A percentile compares a stretch with the other conserved stretches of the same genome.
Conservation (phyloP, 2,797 vertebrate species). For the Onychomys leucogaster region DNA sequence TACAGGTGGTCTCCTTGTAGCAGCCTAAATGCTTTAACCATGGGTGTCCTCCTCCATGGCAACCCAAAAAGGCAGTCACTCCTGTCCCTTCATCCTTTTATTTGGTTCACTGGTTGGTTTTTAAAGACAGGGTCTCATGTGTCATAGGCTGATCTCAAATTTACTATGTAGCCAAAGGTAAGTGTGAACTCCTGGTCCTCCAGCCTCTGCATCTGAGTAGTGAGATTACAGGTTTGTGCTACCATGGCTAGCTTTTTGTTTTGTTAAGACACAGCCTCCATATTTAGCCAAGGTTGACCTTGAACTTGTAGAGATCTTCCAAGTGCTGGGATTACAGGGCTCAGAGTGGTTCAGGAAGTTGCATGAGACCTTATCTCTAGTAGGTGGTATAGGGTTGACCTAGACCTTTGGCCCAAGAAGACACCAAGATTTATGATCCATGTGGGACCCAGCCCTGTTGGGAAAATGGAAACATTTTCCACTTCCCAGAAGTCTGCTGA, state of each 20-base stretch:
- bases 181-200: not conserved
- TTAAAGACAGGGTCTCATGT: not conserved
- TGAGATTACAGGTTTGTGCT: not conserved
- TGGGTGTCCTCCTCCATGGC: not conserved
- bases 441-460: not conserved
- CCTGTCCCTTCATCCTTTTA: not conserved
- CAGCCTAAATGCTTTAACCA: not conserved
- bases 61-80: no score
- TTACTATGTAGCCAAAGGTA: not conserved
- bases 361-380: not conserved
- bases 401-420: not conserved
- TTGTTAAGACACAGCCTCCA: no score
- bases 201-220: not conserved
- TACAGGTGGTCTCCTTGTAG: not conserved
- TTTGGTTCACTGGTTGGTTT: not conserved
- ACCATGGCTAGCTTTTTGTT: not conserved
- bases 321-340: no score
- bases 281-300: not conserved
- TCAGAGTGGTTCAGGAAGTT: not conserved
- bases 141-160: not conserved
- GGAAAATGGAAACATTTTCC: not conserved
- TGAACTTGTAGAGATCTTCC: not conserved
- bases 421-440: not conserved
- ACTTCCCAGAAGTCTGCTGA: not conserved
- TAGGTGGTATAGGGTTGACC: no score